Conservation (phyloP, 2,113 vertebrate species). For the Zosterops japonicus region DNA sequence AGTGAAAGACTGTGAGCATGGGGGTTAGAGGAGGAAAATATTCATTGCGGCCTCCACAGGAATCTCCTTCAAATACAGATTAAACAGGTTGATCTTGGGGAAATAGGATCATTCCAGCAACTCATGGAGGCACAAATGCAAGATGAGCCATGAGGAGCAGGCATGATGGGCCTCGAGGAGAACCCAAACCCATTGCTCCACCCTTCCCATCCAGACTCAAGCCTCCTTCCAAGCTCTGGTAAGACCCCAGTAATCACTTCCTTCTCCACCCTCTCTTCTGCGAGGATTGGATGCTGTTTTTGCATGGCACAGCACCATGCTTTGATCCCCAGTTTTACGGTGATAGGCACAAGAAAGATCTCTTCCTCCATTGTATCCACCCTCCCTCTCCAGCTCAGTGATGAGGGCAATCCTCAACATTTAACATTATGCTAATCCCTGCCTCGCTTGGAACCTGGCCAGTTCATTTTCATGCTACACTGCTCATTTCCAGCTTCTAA, state of each 20-base stretch:
- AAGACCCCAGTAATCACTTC: background rate
- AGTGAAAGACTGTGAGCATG: background rate
- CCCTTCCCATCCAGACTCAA: background rate
- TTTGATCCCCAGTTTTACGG: background rate
- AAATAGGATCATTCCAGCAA: background rate
- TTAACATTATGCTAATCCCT: conserved; percentile 54
- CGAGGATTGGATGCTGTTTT: background rate
- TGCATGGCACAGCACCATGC: fast-evolving
- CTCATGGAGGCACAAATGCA: background rate
- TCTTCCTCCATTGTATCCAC: background rate
- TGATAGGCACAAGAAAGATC: background rate
- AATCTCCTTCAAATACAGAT: background rate
- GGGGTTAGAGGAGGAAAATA: background rate
- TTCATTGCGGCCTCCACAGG: background rate
- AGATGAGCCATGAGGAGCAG: background rate
- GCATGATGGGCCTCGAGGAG: background rate
- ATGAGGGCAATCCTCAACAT: background rate
- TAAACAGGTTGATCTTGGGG: background rate
- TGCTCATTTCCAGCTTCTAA: conserved; percentile 62
- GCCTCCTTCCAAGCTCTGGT: background rate
- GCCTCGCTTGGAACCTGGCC: conserved; percentile 62
- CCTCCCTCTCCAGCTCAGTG: background rate
- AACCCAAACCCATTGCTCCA: fast-evolving
- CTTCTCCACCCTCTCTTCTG: background rate
- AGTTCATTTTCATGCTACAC: conserved; percentile 68